A percentile compares a stretch with the other conserved stretches of the same genome.
phyloP scores from a whole-genome alignment of 2,888 invertebrate species.

The Melanotus villosus region DNA sequence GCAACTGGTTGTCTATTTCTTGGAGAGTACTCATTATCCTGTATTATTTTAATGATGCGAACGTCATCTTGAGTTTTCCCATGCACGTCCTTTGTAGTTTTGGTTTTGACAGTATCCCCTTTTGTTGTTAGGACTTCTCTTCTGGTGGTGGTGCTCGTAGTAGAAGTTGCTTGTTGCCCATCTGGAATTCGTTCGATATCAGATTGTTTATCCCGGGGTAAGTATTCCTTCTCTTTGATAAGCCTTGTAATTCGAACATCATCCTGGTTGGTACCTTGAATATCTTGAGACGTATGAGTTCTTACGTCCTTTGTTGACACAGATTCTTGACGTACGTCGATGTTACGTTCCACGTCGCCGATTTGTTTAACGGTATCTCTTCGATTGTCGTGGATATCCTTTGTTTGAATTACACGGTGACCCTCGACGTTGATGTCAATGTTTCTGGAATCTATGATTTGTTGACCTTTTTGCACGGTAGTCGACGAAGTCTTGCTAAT shows the following conservation, averaged over 20 bases:
- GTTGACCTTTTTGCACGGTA: slow-evolving; percentile 35
- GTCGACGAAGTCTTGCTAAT: slow-evolving; percentile 30
- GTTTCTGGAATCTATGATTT: slow-evolving; percentile 10
- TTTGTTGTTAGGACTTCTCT: neutral
- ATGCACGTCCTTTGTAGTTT: neutral
- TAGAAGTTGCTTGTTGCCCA: neutral
- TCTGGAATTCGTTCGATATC: neutral
- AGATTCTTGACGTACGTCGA: neutral
- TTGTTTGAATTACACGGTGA: slow-evolving; percentile 36
- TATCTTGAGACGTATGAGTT: neutral
- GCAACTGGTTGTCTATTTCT: neutral
- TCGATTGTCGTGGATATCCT: slow-evolving; percentile 29
- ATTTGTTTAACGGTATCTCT: neutral
- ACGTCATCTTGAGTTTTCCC: neutral
- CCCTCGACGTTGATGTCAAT: slow-evolving; percentile 3
- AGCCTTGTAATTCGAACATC: slow-evolving; percentile 15
- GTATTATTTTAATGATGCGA: neutral
- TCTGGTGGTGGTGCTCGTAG: neutral
- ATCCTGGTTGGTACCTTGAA: neutral
- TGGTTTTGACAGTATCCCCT: neutral
- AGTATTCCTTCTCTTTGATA: slow-evolving; percentile 29
- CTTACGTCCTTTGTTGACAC: neutral
- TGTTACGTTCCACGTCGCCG: neutral
- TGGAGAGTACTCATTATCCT: neutral
- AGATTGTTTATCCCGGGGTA: slow-evolving; percentile 9